Base-by-base conservation (phyloP, 2,888 invertebrate genomes). In the Tetanocera ferruginea region DNA sequence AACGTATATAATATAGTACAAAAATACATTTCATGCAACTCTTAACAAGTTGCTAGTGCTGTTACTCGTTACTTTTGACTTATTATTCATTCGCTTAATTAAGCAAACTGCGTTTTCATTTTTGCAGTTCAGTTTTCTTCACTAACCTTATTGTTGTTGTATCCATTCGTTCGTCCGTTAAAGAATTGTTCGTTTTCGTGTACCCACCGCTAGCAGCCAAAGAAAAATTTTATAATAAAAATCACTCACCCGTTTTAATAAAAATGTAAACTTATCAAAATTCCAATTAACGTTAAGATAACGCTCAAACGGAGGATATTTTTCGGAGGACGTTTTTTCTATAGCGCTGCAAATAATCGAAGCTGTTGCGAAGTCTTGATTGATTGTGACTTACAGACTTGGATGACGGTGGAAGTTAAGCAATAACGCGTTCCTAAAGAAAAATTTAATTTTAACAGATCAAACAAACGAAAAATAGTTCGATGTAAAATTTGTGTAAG, bases 241-340 rank as follows among this genome's bases (percentile, higher is more conserved):
- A 55, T 28, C 52, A 28, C 70, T 52, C 25, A 76, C 49, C 37
- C 37, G 76, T 25, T 25, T 28, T 66, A 77, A 37, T 71, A 74
- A 67, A 74, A 75, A 75, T 75, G 72, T 55, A 67, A 75, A 71
- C 66, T 60, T 60, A 17, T 23, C 9, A 49, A 69, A 31, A 62
- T 28, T 55, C 23, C 31, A 34, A 37, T 67, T 25, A 25, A 43
- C 49, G 51, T 34, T 57, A 23, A 49, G 25, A 31, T 51, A 34
- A 52, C n/a, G 74, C 37, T 71, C 64, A 34, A 37, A 52, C 49
- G 25, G n/a, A 72, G 6, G n/a, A 17, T 25, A 25, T n/a, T n/a
- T n/a, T n/a, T 69, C 28, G 52, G 17, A 70, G 17, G 17, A n/a
- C 5, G 34, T 3, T 67, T 34, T 34, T 19, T 19, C 28, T 66